Evolutionary conservation across 1,140 invertebrate genomes (phyloP).

Genomic region (Hyles euphorbiae): DNA sequence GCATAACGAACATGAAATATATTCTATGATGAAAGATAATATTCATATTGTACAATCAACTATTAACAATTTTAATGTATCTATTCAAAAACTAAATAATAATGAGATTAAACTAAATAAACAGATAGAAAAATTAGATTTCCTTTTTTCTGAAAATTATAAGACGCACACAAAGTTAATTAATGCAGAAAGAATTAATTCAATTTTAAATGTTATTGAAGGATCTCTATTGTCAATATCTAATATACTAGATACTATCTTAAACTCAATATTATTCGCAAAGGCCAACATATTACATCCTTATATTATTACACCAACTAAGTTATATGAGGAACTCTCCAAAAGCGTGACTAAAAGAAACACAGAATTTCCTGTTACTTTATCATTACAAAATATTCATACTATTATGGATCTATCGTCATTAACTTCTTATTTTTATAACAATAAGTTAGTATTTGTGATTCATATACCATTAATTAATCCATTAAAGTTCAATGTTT

Average conservation of each 20-base stretch:
- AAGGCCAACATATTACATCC: conserved; percentile 27
- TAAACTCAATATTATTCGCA: conserved; percentile 23
- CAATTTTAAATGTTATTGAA: conserved; percentile 22
- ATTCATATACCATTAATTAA: conserved; percentile 15
- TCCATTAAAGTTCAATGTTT: conserved; percentile 12
- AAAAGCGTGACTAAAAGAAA: conserved; percentile 17
- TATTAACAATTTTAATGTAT: conserved; percentile 1
- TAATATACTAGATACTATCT: conserved; percentile 20
- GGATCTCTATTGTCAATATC: conserved; percentile 20
- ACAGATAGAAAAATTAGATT: conserved; percentile 17
- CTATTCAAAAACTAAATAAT: conserved; percentile 22
- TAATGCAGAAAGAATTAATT: conserved; percentile 8
- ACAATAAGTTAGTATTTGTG: conserved; percentile 22
- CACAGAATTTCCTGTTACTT: conserved; percentile 18
- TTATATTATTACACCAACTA: conserved; percentile 21
- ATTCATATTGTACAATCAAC: conserved; percentile 17
- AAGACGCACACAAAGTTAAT: conserved; percentile 8
- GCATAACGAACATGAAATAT: conserved; percentile 15
- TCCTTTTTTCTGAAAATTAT: conserved; percentile 10
- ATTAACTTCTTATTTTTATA: conserved; percentile 24
- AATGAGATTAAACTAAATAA: conserved; percentile 18
- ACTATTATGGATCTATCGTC: conserved; percentile 21
- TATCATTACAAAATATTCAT: conserved; percentile 23
- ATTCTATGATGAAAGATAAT: conserved; percentile 16
- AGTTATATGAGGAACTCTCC: conserved; percentile 20